phyloP scores from a whole-genome alignment of 2,797 vertebrate genomes.

The Furcifer pardalis region DNA sequence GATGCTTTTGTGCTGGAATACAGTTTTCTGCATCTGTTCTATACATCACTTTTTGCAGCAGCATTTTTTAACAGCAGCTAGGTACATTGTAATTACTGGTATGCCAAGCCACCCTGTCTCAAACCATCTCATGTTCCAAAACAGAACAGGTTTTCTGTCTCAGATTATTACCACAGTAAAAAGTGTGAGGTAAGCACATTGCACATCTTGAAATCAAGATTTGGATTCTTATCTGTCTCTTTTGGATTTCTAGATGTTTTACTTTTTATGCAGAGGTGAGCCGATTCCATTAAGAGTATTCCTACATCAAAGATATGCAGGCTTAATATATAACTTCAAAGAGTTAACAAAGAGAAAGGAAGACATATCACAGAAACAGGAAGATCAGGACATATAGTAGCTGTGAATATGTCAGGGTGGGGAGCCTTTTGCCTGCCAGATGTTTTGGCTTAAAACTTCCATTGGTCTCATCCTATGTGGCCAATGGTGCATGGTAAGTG shows the following conservation, averaged over 20 bases:
- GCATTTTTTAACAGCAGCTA: background rate
- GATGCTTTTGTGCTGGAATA: constrained; percentile 14
- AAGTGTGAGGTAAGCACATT: no score
- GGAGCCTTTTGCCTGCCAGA: background rate
- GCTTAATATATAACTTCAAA: background rate
- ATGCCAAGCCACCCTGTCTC: background rate
- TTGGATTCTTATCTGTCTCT: no score
- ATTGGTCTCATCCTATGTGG: background rate
- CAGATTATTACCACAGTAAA: background rate
- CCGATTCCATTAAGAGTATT: background rate
- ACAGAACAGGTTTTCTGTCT: background rate
- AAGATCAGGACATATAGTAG: background rate
- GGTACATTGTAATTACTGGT: background rate
- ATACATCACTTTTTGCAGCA: background rate
- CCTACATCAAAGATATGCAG: background rate
- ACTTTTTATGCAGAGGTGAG: background rate
- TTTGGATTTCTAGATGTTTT: background rate
- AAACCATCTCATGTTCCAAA: background rate
- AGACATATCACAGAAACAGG: background rate
- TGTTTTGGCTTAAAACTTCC: background rate
- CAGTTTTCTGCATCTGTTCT: background rate
- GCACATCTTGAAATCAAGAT: background rate
- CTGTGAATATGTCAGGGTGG: background rate
- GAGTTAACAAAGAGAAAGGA: background rate
- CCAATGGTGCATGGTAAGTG: background rate